Conservation (phyloP, 2,888 invertebrate genomes). For the Acanthococcus lagerstroemiae region DNA sequence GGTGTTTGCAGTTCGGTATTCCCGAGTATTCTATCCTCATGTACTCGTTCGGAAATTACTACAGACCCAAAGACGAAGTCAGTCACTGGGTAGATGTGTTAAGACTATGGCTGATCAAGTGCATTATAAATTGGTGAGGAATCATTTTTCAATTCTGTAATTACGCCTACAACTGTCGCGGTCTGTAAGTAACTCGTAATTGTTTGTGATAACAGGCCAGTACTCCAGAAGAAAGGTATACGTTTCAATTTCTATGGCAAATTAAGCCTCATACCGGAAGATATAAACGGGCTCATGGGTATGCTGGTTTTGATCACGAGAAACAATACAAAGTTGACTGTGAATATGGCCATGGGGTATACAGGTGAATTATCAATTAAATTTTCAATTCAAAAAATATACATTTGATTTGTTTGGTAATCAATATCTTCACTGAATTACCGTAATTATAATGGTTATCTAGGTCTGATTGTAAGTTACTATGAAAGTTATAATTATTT, state of each 20-base stretch:
- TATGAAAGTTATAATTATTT: no score
- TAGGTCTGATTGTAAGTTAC: no score
- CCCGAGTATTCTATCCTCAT: slow-evolving; percentile 23
- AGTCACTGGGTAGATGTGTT: slow-evolving; percentile 22
- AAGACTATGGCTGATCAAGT: slow-evolving; percentile 17
- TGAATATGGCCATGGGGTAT: slow-evolving; percentile 28
- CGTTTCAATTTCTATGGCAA: slow-evolving; percentile 25
- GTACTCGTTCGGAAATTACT: slow-evolving; percentile 24
- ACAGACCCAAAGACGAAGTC: slow-evolving; percentile 22
- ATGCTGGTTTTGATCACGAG: slow-evolving; percentile 16
- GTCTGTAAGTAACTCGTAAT: background rate
- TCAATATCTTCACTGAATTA: no score
- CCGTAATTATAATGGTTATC: no score
- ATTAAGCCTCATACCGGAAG: slow-evolving; percentile 13
- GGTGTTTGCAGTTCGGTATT: slow-evolving; percentile 18
- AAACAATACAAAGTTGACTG: slow-evolving; percentile 1
- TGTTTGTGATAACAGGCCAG: slow-evolving; percentile 1
- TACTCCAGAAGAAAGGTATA: slow-evolving; percentile 20
- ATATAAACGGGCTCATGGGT: slow-evolving; percentile 17
- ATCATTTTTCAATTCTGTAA: background rate
- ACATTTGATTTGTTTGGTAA: background rate
- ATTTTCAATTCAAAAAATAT: background rate
- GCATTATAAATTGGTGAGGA: slow-evolving; percentile 20
- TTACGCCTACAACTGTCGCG: background rate
- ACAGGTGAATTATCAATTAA: slow-evolving; percentile 14